Base-by-base conservation (phyloP, 2,113 vertebrate genomes). In the Chitala chitala region DNA sequence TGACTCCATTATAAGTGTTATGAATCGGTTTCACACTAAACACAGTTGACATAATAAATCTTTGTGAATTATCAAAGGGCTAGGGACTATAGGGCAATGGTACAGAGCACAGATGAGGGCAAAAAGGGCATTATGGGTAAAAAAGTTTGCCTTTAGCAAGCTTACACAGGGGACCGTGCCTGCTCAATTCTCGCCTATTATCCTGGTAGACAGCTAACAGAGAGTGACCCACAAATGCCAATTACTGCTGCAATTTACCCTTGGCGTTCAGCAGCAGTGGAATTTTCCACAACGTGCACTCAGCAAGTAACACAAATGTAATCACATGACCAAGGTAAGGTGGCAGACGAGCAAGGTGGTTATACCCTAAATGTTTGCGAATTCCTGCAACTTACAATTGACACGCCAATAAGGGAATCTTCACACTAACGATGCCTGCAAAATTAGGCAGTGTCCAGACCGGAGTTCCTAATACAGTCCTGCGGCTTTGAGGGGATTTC, bases 301-400 rank as follows among this genome's bases (percentile, higher is more conserved):
- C 33, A 36, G 59, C 33, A 63, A 63, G 38, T 63, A 38, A 63
- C 59, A 13, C n/a, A 38, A 20, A 20, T 29, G 59, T 63, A 63
- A 63, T n/a, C n/a, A n/a, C n/a, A n/a, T n/a, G n/a, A n/a, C n/a
- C n/a, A 38, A 63, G 59, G 33, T 20, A 63, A 33, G 59, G 58
- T 15, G 38, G 36, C 36, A 72, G 54, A 59, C 31, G 26, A 66
- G 72, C 81, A 20, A 36, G 3, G 59, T 3, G 17, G 59, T 8
- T 9, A 2, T 1, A 63, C 59, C 38, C 31, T 20, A 15, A 29
- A 63, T 63, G n/a, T 3, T 38, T 29, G 38, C 38, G 59, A 63
- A 36, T 20, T 63, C 31, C 17, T 63, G 20, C 56, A 63, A 33
- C 17, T 36, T 38, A 20, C n/a, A 33, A 17, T 33, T 26, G 58